Base-by-base conservation (phyloP, 2,888 invertebrate species). In the Athetis lepigone region DNA sequence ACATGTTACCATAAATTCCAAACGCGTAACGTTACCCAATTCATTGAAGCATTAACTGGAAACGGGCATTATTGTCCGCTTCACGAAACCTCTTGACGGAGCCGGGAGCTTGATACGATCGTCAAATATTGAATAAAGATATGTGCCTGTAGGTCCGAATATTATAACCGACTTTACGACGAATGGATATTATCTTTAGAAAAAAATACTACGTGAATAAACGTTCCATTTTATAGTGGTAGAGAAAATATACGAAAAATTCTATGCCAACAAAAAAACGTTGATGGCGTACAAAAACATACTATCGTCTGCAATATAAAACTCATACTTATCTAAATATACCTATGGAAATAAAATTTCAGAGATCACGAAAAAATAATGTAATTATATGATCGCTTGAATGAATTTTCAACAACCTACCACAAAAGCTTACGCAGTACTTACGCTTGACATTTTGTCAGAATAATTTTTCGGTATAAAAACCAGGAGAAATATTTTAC, bases 1-100 rank as follows among this genome's bases (percentile, higher is more conserved):
- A 82, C 77, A 79, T 85, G 85, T 84, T 79, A 75, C 81, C 82
- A 75, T 79, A 84, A 82, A 85, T 86, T 85, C 83, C 80, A 84
- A 82, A 83, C 78, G 80, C 67, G 73, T 73, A 76, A 77, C 78
- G 81, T 80, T 82, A 77, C 85, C 83, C 84, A 83, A 89, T 85
- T 83, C 88, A 90, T 84, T 77, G 87, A 72, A 88, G 89, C 90
- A 88, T 90, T 88, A 88, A 90, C 84, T 88, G 88, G 87, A 89
- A 90, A 88, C 84, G 82, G 83, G 87, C 84, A 86, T 89, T 88
- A 91, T 89, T 90, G 89, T 85, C 86, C 88, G 84, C 87, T 85
- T 82, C 87, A 81, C 80, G 83, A 83, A 82, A 77, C 82, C 84
- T 85, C 86, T 84, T 85, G 82, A 84, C 83, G 81, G 81, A 81